These are phyloP conservation scores for Pimephales promelas DNA, from an alignment of 2,113 vertebrate genomes.

Conservation along the genomic window DNA sequence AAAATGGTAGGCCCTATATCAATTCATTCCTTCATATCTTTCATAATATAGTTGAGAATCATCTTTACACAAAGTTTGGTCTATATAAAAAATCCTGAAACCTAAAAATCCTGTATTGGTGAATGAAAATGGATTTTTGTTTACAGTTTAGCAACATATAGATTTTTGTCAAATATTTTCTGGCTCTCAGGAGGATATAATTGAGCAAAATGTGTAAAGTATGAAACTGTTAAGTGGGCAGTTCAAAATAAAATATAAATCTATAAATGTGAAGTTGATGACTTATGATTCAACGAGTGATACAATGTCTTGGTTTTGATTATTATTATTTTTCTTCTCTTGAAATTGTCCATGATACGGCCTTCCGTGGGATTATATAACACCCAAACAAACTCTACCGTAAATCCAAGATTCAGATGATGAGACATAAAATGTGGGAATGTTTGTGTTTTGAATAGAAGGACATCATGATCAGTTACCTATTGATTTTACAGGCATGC, in stretches of 20 bases:
- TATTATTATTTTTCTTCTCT: neutral
- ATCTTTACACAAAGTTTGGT: too few species aligned
- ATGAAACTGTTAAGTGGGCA: neutral
- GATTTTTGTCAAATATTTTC: too few species aligned
- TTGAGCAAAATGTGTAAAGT: neutral
- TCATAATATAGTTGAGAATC: too few species aligned
- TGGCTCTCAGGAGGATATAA: too few species aligned
- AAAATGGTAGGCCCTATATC: too few species aligned
- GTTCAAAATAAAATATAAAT: neutral
- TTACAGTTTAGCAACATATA: too few species aligned
- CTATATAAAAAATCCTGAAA: too few species aligned
- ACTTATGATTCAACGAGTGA: neutral
- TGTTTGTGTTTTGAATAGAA: neutral
- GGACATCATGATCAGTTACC: neutral
- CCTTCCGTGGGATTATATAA: neutral
- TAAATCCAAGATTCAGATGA: neutral
- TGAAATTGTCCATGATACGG: neutral
- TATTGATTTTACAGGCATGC: constrained; percentile 17
- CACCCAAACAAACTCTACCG: neutral
- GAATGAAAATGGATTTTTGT: too few species aligned
- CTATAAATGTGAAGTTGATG: neutral
- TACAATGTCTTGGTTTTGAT: neutral
- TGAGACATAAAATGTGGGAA: neutral
- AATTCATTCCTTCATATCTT: too few species aligned
- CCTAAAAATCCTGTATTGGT: too few species aligned